Base-by-base conservation (phyloP, 2,113 vertebrate species). In the Aythya baeri region DNA sequence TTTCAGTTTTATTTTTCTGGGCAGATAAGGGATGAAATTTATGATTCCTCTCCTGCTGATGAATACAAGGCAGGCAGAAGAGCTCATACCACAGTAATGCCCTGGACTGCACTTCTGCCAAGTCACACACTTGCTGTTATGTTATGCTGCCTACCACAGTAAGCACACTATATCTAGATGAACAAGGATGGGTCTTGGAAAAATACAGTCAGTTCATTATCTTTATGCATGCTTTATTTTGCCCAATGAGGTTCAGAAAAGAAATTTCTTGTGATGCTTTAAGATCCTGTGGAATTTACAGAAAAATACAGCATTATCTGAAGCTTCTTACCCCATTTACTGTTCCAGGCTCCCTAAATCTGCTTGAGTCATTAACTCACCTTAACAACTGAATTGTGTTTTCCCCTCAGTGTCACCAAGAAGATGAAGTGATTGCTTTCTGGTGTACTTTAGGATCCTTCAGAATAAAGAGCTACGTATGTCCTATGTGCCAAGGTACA, bases 41-140 rank as follows among this genome's bases (percentile, higher is more conserved):
- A 3, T 21, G 44, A 18, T 31, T 22, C 49, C 70, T 58, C 11
- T 29, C 17, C 61, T 70, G 49, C 11, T 36, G 25, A 5, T 44
- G 71, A 78, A 34, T 8, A 25, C 49, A 17, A 76, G 71, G 70
- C 29, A 59, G 27, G 49, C 46, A 26, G 31, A 73, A 62, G 66
- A 66, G 38, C 65, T 82, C 27, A 7, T 26, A 32, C 44, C 26
- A 11, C 0, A 3, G 50, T 11, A 27, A 17, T 16, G 29, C 20
- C 2, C 1, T 11, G 63, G 49, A 59, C 36, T 86, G 88, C 21
- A 44, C 43, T 5, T 67, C 32, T 58, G 49, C 61, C 63, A 25
- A 7, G 26, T 57, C 12, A 59, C 38, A 7, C 2, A 0, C 3
- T 43, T 29, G 38, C 38, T 70, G 32, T 76, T 1, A 3, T 44